phyloP scores from a whole-genome alignment of 1,140 invertebrate species.

The Euura saliciscinereae region DNA sequence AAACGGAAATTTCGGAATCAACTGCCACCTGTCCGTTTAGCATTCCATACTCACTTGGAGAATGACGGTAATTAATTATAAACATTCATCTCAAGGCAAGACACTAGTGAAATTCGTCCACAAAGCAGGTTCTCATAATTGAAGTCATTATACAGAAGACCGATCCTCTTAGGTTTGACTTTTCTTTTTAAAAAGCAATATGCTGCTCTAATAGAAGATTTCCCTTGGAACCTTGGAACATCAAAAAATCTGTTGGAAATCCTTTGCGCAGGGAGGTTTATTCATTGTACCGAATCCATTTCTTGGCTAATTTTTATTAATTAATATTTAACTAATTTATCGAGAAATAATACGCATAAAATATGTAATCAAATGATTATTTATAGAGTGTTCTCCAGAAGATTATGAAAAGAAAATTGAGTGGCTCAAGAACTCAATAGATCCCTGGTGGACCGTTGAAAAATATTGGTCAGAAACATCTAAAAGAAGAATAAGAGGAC shows the following conservation, averaged over 20 bases:
- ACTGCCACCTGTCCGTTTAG: conserved; percentile 15
- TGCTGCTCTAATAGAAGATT: too few species aligned
- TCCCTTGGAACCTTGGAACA: too few species aligned
- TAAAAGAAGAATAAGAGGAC: conserved; percentile 18
- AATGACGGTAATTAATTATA: conserved; percentile 14
- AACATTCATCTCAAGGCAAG: not conserved
- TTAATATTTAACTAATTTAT: not conserved
- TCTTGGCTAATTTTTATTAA: not conserved
- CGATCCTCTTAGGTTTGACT: not conserved
- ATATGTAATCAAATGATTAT: not conserved
- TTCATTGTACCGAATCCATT: not conserved
- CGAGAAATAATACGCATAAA: not conserved
- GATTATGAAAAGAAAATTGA: conserved; percentile 22
- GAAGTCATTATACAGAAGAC: not conserved
- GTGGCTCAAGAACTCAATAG: conserved; percentile 20
- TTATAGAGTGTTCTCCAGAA: conserved; percentile 15
- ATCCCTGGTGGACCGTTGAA: conserved; percentile 26
- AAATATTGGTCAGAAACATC: conserved; percentile 24
- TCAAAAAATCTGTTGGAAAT: not conserved
- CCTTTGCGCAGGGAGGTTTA: not conserved
- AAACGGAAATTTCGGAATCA: conserved; percentile 9
- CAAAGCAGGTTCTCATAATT: not conserved
- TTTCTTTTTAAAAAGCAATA: not conserved
- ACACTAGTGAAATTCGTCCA: not conserved
- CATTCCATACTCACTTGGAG: conserved; percentile 12